Base-by-base conservation (phyloP, 2,888 invertebrate genomes). In the Patella depressa region DNA sequence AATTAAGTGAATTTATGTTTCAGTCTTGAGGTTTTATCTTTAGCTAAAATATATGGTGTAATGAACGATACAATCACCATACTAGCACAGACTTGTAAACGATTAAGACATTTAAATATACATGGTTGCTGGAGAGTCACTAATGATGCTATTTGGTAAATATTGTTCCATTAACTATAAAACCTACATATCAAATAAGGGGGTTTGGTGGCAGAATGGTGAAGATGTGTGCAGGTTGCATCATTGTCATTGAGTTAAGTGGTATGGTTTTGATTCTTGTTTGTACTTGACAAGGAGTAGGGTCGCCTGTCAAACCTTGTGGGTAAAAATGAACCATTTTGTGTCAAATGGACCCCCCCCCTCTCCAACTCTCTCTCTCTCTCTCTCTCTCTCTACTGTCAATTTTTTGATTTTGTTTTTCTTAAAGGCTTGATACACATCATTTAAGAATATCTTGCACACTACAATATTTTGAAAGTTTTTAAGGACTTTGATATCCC, bases 91-190 rank as follows among this genome's bases (percentile, higher is more conserved):
- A 79, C 79, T 80, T 89, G 89, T 80, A 79, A 93, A 92, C 83
- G 85, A 76, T 89, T 95, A 80, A 92, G 91, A 71, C 92, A 94
- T 80, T 93, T 95, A 2, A 94, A 95, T 89, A 90, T 95, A 12
- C 92, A 93, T 71, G 94, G 94, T 1, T 95, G 95, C 87, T 91
- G 92, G 86, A 93, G 94, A 54, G 92, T 95, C 73, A 93, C 94
- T 0, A 94, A 95, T 88, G 93, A 93, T 86, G 95, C 95, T 79
- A 92, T 95, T 9, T 93, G 93, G 95, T 95, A 92, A 92, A 92
- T 80, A 29, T 71, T 29, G 45, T 17, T 59, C 5, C 17, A 9
- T 70, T 53, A 19, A 19, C 54, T 19, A n/a, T 70, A 24, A 53
- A 19, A 71, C 45, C 45, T 45, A 1, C 45, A 45, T 45, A 45